Evolutionary conservation across 2,113 vertebrate species (phyloP), one percentile per base, ranked within the genome.

Genomic region (Helogale parvula): DNA sequence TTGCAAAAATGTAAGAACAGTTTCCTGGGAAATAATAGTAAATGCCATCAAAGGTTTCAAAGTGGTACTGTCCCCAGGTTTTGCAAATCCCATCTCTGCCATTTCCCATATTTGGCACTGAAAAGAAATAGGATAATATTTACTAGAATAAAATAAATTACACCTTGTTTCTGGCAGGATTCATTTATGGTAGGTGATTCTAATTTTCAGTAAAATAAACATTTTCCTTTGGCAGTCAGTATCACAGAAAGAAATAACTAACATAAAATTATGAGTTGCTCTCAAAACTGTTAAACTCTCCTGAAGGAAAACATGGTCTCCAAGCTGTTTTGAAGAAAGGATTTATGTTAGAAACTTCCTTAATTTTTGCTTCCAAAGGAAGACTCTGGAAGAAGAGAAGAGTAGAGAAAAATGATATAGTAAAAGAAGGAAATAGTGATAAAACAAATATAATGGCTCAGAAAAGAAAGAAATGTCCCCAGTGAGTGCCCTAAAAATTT

Each of bases 31-130:
- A 99, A 98, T 99, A 99, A 98, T 99, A 99, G 98, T 99, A 99
- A 98, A 99, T 99, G 60, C 99, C 99, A 98, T 99, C 99, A 98
- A 99, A 99, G 11, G 99, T 99, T 99, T 99, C 99, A 98, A 99
- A 99, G 98, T 99, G 98, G 98, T 99, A 99, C 79, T 99, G 99
- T 98, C 99, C 99, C 99, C 99, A 99, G 0, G 99, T 99, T 98
- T 99, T 99, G 98, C 99, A 99, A 97, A 99, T 99, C 23, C 99
- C 99, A 86, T 99, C 99, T 99, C 99, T 99, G 91, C 99, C 99
- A 98, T 99, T 99, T 88, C 99, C 99, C 97, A 98, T 98, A 98
- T 99, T 99, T 96, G 99, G 99, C 97, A 99, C 99, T 99, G 97
- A 97, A 95, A 95, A 98, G 41, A 93, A 93, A 21, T 5, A 80